Conservation (phyloP, 2,888 invertebrate species). For the Ceratothoa steindachneri region DNA sequence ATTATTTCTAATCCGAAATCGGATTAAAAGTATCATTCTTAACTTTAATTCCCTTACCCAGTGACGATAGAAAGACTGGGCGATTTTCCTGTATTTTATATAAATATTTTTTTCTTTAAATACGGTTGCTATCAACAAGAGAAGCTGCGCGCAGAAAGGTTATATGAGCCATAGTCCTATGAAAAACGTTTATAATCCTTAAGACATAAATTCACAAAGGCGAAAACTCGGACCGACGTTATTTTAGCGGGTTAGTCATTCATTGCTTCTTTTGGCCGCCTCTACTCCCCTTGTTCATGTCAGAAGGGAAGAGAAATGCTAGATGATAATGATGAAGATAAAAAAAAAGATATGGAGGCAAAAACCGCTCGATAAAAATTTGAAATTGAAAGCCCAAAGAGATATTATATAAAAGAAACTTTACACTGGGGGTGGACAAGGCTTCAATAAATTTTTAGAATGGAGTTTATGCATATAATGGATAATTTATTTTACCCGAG, state of each 20-base stretch:
- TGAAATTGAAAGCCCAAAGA: neutral
- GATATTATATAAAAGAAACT: neutral
- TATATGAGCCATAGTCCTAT: neutral
- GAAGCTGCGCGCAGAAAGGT: neutral
- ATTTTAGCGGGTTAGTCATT: neutral
- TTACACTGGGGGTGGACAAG: neutral
- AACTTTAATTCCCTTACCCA: neutral
- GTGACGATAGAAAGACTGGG: neutral
- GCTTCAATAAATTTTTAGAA: neutral
- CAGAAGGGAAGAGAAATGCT: neutral
- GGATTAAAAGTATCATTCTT: neutral
- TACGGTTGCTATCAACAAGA: constrained; percentile 12
- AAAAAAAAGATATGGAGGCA: too few species aligned
- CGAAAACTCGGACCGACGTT: neutral
- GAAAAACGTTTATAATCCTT: neutral
- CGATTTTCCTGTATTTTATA: constrained; percentile 10
- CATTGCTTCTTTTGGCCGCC: neutral
- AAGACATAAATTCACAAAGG: neutral
- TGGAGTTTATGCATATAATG: neutral
- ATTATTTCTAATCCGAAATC: too few species aligned
- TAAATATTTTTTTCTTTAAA: constrained; percentile 10
- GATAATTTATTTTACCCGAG: neutral
- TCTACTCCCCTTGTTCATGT: constrained; percentile 3
- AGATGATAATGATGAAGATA: constrained; percentile 2
- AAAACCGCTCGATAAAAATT: neutral